phyloP scores from a whole-genome alignment of 2,888 invertebrate genomes.

The Cheilosia urbana region DNA sequence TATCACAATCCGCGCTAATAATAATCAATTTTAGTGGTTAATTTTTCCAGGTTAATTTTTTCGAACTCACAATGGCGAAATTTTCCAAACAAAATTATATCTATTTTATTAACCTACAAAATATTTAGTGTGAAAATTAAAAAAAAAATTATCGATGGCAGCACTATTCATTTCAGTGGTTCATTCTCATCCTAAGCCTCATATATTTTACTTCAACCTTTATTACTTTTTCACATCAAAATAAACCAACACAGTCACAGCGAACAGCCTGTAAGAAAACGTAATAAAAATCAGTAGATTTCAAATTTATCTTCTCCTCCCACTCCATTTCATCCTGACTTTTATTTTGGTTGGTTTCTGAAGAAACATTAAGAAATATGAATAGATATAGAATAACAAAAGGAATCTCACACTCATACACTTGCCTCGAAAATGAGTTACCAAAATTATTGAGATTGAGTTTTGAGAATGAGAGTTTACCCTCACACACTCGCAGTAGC shows the following conservation, averaged over 20 bases:
- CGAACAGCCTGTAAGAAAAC: conserved; percentile 43
- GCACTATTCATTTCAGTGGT: conserved; percentile 31
- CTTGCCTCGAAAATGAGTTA: conserved; percentile 6
- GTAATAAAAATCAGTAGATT: conserved; percentile 52
- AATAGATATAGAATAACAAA: conserved; percentile 36
- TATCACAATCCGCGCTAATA: no score
- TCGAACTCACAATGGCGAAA: no score
- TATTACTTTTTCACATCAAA: conserved; percentile 49
- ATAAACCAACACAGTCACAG: conserved; percentile 52
- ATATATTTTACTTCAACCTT: conserved; percentile 1
- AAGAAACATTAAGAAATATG: conserved; percentile 57
- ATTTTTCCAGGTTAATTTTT: no score
- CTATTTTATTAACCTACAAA: no score
- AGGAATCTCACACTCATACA: conserved; percentile 40
- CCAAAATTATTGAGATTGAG: conserved; percentile 2
- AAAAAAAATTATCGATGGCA: no score
- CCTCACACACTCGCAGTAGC: conserved; percentile 11
- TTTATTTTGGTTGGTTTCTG: conserved; percentile 7
- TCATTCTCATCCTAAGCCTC: background rate
- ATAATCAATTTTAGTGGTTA: no score
- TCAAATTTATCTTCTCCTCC: conserved; percentile 43
- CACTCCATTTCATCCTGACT: conserved; percentile 20
- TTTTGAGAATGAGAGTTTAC: conserved; percentile 15
- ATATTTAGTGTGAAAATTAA: no score
- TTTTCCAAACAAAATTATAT: no score